These are phyloP conservation scores for Drosophila truncata DNA, from an alignment of 1,140 invertebrate species.

Conservation along the genomic window DNA sequence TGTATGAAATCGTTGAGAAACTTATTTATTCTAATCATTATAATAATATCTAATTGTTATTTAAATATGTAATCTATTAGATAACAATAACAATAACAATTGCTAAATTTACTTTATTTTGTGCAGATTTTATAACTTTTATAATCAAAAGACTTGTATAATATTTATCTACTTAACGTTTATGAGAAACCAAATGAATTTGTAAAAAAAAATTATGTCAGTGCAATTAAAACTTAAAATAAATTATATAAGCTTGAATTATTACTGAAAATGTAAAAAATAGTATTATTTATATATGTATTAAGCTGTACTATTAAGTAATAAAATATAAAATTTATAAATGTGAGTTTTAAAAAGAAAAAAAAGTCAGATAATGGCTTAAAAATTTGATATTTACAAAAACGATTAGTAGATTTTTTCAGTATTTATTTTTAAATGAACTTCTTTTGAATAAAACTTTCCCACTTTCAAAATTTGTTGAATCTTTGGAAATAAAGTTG, in stretches of 20 bases:
- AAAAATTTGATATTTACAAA: too few relatives aligned
- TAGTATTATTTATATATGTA: neutral
- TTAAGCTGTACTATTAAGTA: neutral
- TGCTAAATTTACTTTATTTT: too few relatives aligned
- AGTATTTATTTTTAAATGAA: too few relatives aligned
- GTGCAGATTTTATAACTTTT: neutral
- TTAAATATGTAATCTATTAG: too few relatives aligned
- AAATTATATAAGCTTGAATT: neutral
- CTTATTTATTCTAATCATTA: too few relatives aligned
- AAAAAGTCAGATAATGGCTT: too few relatives aligned
- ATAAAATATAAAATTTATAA: neutral
- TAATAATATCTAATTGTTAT: too few relatives aligned
- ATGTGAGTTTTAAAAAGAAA: too few relatives aligned
- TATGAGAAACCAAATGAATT: neutral
- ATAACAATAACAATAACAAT: too few relatives aligned
- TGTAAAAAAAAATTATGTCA: neutral
- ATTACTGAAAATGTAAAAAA: neutral
- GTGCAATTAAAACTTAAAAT: neutral
- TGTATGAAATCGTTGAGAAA: too few relatives aligned
- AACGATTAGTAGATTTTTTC: too few relatives aligned
- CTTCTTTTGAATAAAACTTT: neutral
- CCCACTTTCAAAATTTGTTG: neutral
- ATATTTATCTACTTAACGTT: neutral
- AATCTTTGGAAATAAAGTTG: slow-evolving; percentile 12
- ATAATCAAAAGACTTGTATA: neutral